Evolutionary conservation across 2,888 invertebrate species (phyloP).

Genomic region (Drosophila differens): DNA sequence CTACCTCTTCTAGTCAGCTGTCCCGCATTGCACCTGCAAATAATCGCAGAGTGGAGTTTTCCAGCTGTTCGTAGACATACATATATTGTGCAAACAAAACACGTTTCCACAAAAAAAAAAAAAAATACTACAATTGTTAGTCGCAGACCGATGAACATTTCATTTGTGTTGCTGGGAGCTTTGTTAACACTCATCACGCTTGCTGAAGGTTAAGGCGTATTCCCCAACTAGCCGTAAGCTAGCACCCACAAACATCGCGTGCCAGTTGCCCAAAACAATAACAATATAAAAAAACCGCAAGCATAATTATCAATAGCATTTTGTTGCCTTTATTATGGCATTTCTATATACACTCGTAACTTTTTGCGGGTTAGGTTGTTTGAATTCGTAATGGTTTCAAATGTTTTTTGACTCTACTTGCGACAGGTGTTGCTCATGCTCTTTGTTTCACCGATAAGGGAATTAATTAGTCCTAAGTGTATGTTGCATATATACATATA

Average conservation of each 20-base stretch:
- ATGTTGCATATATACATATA: neutral
- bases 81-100: conserved; percentile 48
- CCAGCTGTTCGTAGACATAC: conserved; percentile 42
- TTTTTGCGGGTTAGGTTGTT: conserved; percentile 1
- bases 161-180: conserved; percentile 30
- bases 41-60: conserved; percentile 24
- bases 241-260: conserved; percentile 12
- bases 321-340: conserved; percentile 2
- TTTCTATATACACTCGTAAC: conserved; percentile 10
- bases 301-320: conserved; percentile 30
- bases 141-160: conserved; percentile 37
- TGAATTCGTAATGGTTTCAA: neutral
- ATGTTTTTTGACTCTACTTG: neutral
- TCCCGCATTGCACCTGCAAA: conserved; percentile 22
- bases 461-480: conserved; percentile 8
- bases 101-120: conserved; percentile 50
- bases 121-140: conserved; percentile 22
- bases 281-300: neutral
- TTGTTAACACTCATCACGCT: conserved; percentile 37
- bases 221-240: conserved; percentile 15
- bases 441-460: neutral
- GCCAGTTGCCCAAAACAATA: neutral
- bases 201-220: conserved; percentile 60
- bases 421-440: neutral
- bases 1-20: conserved; percentile 33